phyloP scores from a whole-genome alignment of 2,888 invertebrate genomes.

The Empis livida region DNA sequence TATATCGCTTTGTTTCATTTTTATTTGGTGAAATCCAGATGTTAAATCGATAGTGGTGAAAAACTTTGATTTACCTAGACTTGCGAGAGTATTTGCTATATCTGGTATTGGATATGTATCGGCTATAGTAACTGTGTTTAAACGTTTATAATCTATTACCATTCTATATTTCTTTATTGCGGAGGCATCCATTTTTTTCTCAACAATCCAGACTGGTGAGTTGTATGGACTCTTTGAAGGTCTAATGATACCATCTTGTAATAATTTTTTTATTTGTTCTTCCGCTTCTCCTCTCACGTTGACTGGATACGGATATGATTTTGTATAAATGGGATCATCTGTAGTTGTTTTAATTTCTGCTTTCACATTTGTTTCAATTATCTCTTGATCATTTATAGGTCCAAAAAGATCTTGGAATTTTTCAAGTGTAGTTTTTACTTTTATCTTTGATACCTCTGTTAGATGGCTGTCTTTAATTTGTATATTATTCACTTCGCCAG shows the following conservation, averaged over 20 bases:
- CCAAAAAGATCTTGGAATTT: slow-evolving; percentile 5
- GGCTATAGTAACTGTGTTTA: slow-evolving; percentile 13
- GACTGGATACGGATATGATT: slow-evolving; percentile 26
- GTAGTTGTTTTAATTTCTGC: slow-evolving; percentile 23
- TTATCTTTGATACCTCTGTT: neutral
- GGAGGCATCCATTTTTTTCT: slow-evolving; percentile 13
- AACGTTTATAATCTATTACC: slow-evolving; percentile 13
- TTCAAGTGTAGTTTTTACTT: neutral
- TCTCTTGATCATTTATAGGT: slow-evolving; percentile 3
- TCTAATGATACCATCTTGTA: slow-evolving; percentile 20
- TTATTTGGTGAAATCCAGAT: slow-evolving; percentile 16
- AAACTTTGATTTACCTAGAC: slow-evolving; percentile 13
- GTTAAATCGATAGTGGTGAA: slow-evolving; percentile 15
- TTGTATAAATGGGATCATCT: slow-evolving; percentile 19
- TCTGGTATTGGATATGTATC: slow-evolving; percentile 15
- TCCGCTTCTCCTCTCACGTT: slow-evolving; percentile 24
- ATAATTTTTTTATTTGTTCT: slow-evolving; percentile 20
- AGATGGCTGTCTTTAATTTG: slow-evolving; percentile 2
- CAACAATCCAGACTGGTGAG: slow-evolving; percentile 17
- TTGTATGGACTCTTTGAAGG: slow-evolving; percentile 19
- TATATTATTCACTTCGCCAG: slow-evolving; percentile 1
- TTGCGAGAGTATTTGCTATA: slow-evolving; percentile 12
- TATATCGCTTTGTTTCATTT: slow-evolving; percentile 12
- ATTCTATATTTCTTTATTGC: slow-evolving; percentile 14
- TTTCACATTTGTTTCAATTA: slow-evolving; percentile 14